Base-by-base conservation (phyloP, 92 coral and sea anemone genomes). In the Parazoanthus atlanticus region DNA sequence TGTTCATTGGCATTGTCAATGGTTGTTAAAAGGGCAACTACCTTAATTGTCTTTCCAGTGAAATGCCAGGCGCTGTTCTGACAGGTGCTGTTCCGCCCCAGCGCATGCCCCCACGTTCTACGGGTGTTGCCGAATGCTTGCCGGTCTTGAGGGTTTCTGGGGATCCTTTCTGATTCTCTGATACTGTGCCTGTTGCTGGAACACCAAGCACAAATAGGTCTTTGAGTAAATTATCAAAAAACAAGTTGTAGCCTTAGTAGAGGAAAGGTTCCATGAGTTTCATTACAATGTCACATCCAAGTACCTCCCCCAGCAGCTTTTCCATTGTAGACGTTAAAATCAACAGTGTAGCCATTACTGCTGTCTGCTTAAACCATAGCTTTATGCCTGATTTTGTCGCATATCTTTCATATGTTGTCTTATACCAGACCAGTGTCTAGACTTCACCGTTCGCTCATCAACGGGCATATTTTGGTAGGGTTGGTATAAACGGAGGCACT, bases 201-300 rank as follows among this genome's bases (percentile, higher is more conserved):
- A 89, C 88, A 78, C 95, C 94, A 7, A 65, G 81, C 19, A 9
- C 67, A 85, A 91, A 91, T 6, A 91, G 74, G 34, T 91, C 93
- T 58, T 78, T 89, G 19, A 92, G 86, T 56, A 89, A 91, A 77
- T 92, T 87, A 58, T 94, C 94, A 71, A 91, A 61, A 88, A 58
- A 94, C 52, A 94, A 73, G 76, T 94, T 91, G 72, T 94, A 94
- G 71, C 95, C 97, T 36, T 92, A 91, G 81, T 85, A 79, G n/a
- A 88, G 75, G 74, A 74, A 49, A 72, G 88, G 91, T 69, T 88
- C 21, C 84, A 89, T 65, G 21, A 94, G 82, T 78, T 88, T 78
- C 93, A 92, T 92, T 5, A 94, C 94, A 0, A 92, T 86, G 79
- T 91, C 93, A 86, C 92, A 94, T 2, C 91, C 95, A 12, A 94